These are phyloP conservation scores for Diarsia mendica DNA, from an alignment of 2,888 invertebrate genomes.

Conservation along the genomic window DNA sequence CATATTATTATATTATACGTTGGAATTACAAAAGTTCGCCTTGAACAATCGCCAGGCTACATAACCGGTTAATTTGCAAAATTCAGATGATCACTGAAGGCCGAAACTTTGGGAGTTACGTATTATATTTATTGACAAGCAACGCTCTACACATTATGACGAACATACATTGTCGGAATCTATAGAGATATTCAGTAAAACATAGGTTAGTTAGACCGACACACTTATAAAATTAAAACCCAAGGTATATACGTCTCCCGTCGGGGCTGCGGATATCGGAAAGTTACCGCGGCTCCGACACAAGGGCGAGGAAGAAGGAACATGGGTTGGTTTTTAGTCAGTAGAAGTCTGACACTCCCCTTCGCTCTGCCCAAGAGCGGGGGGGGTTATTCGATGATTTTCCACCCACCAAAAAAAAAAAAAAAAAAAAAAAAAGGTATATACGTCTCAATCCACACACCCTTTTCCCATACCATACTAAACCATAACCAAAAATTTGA, in stretches of 20 bases:
- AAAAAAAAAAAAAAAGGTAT: no score
- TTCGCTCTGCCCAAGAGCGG: no score
- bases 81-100: background rate
- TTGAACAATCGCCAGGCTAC: conserved; percentile 24
- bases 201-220: background rate
- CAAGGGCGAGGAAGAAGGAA: no score
- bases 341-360: no score
- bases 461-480: conserved; percentile 1
- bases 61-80: background rate
- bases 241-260: no score
- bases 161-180: background rate
- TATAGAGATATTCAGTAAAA: background rate
- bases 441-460: conserved; percentile 1
- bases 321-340: no score
- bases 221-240: conserved; percentile 20
- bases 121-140: background rate
- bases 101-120: background rate
- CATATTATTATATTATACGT: no score
- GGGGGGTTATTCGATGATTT: no score
- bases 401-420: no score
- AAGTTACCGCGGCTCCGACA: no score
- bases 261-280: no score
- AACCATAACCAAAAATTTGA: conserved; percentile 9
- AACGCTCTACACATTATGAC: background rate
- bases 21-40: conserved; percentile 9